Conservation (phyloP, 2,888 invertebrate genomes). For the Aphrophora alni region DNA sequence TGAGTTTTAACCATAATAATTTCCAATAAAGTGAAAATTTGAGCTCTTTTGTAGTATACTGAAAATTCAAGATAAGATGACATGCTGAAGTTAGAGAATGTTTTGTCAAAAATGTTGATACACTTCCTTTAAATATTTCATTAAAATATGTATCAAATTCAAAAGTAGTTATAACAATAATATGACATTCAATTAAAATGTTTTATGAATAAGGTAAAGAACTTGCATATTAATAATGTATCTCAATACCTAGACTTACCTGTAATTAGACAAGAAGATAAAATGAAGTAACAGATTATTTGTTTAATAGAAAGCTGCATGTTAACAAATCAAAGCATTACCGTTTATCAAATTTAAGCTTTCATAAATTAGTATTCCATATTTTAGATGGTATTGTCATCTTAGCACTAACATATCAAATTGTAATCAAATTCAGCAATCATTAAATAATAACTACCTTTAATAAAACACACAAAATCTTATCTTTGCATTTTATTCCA, state of each 20-base stretch:
- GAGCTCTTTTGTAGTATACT: too few relatives aligned
- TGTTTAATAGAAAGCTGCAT: neutral
- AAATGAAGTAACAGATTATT: neutral
- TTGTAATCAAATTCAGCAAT: neutral
- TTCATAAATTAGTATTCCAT: neutral
- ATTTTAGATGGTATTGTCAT: neutral
- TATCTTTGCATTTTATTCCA: neutral
- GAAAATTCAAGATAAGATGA: too few relatives aligned
- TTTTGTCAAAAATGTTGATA: too few relatives aligned
- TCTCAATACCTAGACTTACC: neutral
- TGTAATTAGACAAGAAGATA: neutral
- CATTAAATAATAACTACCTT: neutral
- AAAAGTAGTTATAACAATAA: too few relatives aligned
- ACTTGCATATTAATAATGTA: too few relatives aligned
- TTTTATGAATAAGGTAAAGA: too few relatives aligned
- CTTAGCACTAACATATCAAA: neutral
- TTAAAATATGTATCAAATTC: too few relatives aligned
- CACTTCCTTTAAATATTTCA: too few relatives aligned
- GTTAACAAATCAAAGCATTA: neutral
- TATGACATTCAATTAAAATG: too few relatives aligned
- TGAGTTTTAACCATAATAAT: too few relatives aligned
- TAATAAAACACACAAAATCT: neutral
- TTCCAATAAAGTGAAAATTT: too few relatives aligned
- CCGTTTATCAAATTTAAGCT: neutral
- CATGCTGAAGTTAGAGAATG: too few relatives aligned